These are phyloP conservation scores for Drosophila grimshawi DNA, from an alignment of 1,140 invertebrate species.

Conservation along the genomic window DNA sequence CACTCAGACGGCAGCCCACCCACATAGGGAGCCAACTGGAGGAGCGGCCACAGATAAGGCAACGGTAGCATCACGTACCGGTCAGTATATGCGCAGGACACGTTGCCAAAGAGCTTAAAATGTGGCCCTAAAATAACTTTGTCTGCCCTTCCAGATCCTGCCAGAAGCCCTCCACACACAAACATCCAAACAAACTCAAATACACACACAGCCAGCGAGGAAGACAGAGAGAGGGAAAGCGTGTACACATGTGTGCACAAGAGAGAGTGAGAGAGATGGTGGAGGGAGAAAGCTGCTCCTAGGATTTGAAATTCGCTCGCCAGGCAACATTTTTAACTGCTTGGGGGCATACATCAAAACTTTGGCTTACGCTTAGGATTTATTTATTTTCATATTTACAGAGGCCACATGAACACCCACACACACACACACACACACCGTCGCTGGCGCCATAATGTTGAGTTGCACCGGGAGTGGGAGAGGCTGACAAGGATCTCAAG, in stretches of 20 bases:
- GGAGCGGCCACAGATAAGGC: constrained; percentile 70
- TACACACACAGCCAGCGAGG: neutral
- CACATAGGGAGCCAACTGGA: constrained; percentile 35
- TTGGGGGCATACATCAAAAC: constrained; percentile 82
- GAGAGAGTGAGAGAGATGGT: neutral
- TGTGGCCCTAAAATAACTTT: constrained; percentile 83
- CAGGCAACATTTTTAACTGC: constrained; percentile 75
- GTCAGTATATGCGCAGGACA: constrained; percentile 73
- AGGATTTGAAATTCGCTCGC: constrained; percentile 70
- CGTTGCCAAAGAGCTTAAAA: constrained; percentile 82
- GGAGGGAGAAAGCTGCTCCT: constrained; percentile 42
- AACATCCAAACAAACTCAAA: constrained; percentile 35
- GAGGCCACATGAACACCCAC: constrained; percentile 44
- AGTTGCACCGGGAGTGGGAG: constrained; percentile 17
- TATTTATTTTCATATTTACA: constrained; percentile 83
- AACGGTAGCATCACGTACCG: constrained; percentile 49
- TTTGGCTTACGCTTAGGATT: constrained; percentile 82
- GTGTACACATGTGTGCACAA: too few species aligned
- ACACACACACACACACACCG: constrained; percentile 45
- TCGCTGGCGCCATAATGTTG: constrained; percentile 56
- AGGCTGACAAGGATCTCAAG: constrained; percentile 77
- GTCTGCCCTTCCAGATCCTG: constrained; percentile 60
- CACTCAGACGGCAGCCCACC: constrained; percentile 39
- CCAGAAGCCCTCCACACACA: constrained; percentile 35
- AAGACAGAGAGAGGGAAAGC: neutral